Percentiles rank a stretch among this genome's conserved stretches.
Evolutionary conservation across 2,888 invertebrate genomes (phyloP).

Genomic region (Dynastes maya): DNA sequence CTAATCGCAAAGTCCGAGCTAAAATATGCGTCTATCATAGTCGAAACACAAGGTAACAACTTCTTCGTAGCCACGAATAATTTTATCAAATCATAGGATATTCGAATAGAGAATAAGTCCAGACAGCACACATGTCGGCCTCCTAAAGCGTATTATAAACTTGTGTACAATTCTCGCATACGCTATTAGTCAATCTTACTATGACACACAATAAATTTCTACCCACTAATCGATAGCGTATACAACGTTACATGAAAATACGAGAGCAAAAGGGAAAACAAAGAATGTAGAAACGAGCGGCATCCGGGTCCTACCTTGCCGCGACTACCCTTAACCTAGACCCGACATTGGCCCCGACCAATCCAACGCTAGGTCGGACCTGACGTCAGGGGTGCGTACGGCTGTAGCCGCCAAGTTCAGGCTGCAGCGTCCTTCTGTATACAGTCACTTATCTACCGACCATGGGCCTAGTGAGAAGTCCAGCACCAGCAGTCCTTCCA

Average conservation of each 20-base stretch:
- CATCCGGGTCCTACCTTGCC: slow-evolving; percentile 62
- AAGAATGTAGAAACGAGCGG: slow-evolving; percentile 32
- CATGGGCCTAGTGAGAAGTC: slow-evolving; percentile 60
- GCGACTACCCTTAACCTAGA: slow-evolving; percentile 68
- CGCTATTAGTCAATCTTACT: too few species aligned
- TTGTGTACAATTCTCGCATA: too few species aligned
- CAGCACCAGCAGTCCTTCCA: slow-evolving; percentile 59
- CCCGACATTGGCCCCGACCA: slow-evolving; percentile 68
- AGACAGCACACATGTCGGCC: slow-evolving; percentile 38
- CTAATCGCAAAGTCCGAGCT: too few species aligned
- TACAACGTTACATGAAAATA: slow-evolving; percentile 6
- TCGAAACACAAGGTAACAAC: background rate
- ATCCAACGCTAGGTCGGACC: slow-evolving; percentile 73
- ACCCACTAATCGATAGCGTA: too few species aligned
- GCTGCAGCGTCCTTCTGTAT: slow-evolving; percentile 54
- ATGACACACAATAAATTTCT: too few species aligned
- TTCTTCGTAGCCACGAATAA: too few species aligned
- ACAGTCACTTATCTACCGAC: slow-evolving; percentile 57
- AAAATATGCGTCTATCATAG: slow-evolving; percentile 7
- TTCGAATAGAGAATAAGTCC: slow-evolving; percentile 8
- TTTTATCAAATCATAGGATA: too few species aligned
- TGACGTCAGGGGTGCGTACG: slow-evolving; percentile 74
- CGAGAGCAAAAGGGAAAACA: slow-evolving; percentile 29
- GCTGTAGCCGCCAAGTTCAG: slow-evolving; percentile 61
- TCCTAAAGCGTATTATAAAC: background rate